Evolutionary conservation across 2,797 vertebrate species (phyloP).

Genomic region (Tauraco hartlaubi): DNA sequence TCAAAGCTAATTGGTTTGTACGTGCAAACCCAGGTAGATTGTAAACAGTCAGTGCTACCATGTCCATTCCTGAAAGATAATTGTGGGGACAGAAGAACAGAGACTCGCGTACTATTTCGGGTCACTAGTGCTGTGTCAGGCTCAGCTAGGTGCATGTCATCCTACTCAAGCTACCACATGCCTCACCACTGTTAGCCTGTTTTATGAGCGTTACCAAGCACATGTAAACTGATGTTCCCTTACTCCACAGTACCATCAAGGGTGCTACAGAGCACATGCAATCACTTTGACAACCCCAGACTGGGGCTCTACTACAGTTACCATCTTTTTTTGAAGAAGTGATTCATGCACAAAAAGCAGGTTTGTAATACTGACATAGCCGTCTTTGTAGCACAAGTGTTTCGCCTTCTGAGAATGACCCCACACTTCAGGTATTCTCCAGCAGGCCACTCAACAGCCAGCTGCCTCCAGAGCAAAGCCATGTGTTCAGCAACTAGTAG

Average conservation of each 20-base stretch:
- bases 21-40: neutral
- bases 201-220: accelerated
- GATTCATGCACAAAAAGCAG: neutral
- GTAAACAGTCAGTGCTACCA: neutral
- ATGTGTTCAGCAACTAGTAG: neutral
- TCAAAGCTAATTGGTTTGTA: neutral
- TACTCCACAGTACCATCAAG: accelerated
- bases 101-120: accelerated
- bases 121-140: neutral
- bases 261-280: accelerated
- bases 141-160: neutral
- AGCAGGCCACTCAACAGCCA: neutral
- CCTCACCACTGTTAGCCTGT: neutral
- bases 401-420: neutral
- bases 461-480: neutral
- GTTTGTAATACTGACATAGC: neutral
- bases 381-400: accelerated
- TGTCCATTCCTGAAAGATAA: neutral
- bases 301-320: neutral
- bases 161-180: accelerated
- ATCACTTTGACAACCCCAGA: neutral
- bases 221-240: accelerated
- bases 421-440: neutral
- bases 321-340: neutral
- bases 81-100: neutral